phyloP scores from a whole-genome alignment of 2,797 vertebrate species.

The Esox masquinongy region DNA sequence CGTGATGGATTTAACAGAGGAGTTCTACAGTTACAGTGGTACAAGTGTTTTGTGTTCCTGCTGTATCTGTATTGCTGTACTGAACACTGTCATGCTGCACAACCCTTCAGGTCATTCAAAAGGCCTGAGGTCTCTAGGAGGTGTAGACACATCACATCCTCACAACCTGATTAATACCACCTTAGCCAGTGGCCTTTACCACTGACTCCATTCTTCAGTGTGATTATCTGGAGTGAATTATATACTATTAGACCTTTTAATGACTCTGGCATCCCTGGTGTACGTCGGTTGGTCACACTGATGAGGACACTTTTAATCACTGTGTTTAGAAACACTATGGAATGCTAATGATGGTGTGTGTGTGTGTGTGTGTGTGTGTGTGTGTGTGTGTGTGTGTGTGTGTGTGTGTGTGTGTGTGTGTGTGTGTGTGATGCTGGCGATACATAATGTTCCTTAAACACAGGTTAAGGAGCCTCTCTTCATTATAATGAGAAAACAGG shows the following conservation, averaged over 20 bases:
- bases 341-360: slow-evolving; percentile 61
- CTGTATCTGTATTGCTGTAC: neutral
- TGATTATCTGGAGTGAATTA: slow-evolving; percentile 79
- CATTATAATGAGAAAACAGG: slow-evolving; percentile 63
- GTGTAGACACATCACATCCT: slow-evolving; percentile 5
- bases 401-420: too few species aligned
- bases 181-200: slow-evolving; percentile 64
- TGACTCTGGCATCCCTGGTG: slow-evolving; percentile 76
- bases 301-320: slow-evolving; percentile 77
- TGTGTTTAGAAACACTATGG: slow-evolving; percentile 58
- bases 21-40: neutral
- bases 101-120: neutral
- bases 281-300: slow-evolving; percentile 56
- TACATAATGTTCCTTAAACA: slow-evolving; percentile 49
- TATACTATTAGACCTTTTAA: slow-evolving; percentile 78
- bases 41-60: neutral
- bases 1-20: too few species aligned
- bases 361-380: too few species aligned
- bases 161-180: slow-evolving; percentile 66
- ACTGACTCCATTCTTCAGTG: slow-evolving; percentile 67
- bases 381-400: slow-evolving; percentile 17
- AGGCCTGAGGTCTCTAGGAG: neutral
- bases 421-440: slow-evolving; percentile 26
- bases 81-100: neutral
- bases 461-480: slow-evolving; percentile 54